phyloP scores from a whole-genome alignment of 2,113 vertebrate genomes.

The Jaculus jaculus region DNA sequence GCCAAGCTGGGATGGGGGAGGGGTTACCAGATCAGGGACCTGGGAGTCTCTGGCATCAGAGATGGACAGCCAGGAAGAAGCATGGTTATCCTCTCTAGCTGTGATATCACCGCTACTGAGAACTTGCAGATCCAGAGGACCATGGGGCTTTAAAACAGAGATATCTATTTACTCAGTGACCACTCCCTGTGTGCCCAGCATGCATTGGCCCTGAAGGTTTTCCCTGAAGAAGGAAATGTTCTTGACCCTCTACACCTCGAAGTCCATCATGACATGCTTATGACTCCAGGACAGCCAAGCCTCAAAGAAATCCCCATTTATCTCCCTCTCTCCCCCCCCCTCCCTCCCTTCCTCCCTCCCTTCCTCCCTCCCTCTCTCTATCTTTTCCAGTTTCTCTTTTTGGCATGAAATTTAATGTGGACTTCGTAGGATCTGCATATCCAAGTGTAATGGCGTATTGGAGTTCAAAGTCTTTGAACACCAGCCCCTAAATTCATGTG shows the following conservation, averaged over 20 bases:
- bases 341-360: no score
- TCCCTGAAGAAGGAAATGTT: background rate
- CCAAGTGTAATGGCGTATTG: background rate
- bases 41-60: no score
- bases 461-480: no score
- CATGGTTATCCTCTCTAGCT: background rate
- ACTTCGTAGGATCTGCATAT: background rate
- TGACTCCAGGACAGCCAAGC: no score
- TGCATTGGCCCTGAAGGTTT: background rate
- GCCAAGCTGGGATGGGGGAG: no score
- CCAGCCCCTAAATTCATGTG: no score
- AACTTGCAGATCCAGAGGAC: background rate
- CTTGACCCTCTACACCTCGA: background rate
- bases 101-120: background rate
- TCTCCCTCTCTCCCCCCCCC: no score
- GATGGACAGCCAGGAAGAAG: no score
- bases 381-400: background rate
- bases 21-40: no score
- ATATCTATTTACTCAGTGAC: fast-evolving
- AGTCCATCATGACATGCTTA: background rate
- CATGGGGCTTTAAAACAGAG: background rate
- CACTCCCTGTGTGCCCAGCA: background rate
- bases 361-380: no score
- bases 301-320: background rate
- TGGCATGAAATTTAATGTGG: background rate